phyloP scores from a whole-genome alignment of 2,888 invertebrate species.

The Troilus luridus region DNA sequence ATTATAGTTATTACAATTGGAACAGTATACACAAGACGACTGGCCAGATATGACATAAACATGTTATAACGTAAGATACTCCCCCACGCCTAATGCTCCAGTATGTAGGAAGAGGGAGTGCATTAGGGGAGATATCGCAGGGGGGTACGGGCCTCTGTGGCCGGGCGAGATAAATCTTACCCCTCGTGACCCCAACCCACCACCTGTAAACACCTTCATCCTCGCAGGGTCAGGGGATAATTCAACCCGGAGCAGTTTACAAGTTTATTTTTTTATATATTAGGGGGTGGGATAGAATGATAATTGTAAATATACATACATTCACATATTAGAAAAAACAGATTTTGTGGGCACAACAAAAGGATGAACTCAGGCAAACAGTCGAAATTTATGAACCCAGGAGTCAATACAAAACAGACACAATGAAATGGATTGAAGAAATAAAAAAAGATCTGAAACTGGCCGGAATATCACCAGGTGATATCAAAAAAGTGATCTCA shows the following conservation, averaged over 20 bases:
- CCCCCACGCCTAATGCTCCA: neutral
- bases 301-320: too few species aligned
- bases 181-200: neutral
- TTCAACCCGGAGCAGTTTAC: neutral
- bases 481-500: too few species aligned
- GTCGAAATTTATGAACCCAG: too few species aligned
- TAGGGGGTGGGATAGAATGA: too few species aligned
- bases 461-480: too few species aligned
- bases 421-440: too few species aligned
- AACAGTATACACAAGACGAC: neutral
- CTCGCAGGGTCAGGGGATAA: neutral
- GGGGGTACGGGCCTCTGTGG: neutral
- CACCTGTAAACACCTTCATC: conserved; percentile 33
- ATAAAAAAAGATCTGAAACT: too few species aligned
- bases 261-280: neutral
- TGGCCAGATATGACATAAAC: neutral
- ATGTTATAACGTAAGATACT: neutral
- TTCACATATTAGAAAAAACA: too few species aligned
- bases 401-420: too few species aligned
- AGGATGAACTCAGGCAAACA: too few species aligned
- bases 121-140: conserved; percentile 24
- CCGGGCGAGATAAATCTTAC: neutral
- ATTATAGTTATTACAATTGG: neutral
- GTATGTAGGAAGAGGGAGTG: neutral
- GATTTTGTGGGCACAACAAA: too few species aligned